Conservation (phyloP, 1,140 invertebrate species). For the Heliconius hermathena region DNA sequence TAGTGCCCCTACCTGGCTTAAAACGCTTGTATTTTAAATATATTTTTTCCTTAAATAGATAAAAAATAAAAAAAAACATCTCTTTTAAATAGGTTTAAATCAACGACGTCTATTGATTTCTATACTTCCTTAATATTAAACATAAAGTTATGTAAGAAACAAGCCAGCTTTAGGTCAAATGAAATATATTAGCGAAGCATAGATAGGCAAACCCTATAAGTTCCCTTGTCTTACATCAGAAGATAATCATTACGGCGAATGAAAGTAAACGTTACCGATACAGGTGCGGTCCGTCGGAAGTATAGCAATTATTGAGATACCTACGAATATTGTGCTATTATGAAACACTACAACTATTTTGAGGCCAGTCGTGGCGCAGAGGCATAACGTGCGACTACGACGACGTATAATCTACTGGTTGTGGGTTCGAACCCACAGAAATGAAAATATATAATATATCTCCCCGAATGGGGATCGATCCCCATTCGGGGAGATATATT, state of each 20-base stretch:
- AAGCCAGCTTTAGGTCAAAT: not conserved
- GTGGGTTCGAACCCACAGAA: too few species aligned
- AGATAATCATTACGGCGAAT: not conserved
- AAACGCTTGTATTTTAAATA: too few species aligned
- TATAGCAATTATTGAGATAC: not conserved
- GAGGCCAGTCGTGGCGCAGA: too few species aligned
- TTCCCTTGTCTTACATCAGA: constrained; percentile 1
- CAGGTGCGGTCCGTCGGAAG: constrained; percentile 11
- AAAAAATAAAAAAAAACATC: too few species aligned
- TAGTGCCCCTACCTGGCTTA: too few species aligned
- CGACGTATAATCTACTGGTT: too few species aligned
- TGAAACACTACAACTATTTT: not conserved
- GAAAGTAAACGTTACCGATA: not conserved
- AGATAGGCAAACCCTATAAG: not conserved
- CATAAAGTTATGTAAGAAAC: not conserved
- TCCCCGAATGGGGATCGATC: too few species aligned
- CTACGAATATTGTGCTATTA: not conserved
- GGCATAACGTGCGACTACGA: too few species aligned
- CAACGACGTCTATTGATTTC: not conserved
- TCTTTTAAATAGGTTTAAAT: not conserved
- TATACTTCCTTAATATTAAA: not conserved
- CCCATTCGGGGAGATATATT: too few species aligned
- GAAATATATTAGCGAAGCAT: not conserved
- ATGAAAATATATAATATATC: too few species aligned
- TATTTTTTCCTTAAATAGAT: too few species aligned